Conservation (phyloP, 2,113 vertebrate genomes). For the Bambusicola thoracicus region DNA sequence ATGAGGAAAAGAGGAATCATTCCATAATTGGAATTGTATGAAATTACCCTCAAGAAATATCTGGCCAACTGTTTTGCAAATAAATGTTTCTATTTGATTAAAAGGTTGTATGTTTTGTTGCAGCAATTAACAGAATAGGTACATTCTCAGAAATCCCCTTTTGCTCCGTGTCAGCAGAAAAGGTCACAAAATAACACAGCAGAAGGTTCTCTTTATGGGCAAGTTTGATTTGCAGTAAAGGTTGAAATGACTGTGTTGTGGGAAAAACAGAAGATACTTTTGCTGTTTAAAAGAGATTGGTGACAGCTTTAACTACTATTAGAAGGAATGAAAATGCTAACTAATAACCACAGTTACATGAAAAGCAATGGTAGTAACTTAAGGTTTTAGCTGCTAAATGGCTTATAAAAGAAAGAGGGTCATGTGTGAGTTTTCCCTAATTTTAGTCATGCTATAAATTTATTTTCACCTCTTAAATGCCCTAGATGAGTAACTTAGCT, state of each 20-base stretch:
- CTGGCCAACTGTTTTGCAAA: background rate
- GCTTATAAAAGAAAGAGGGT: background rate
- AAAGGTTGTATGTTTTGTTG: background rate
- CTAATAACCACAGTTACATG: background rate
- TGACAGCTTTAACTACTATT: too few species aligned
- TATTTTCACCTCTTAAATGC: too few species aligned
- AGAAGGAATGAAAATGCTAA: too few species aligned
- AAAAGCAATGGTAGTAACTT: background rate
- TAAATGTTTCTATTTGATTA: background rate
- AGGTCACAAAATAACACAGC: background rate
- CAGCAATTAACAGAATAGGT: background rate
- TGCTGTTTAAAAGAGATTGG: background rate
- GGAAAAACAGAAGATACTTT: background rate
- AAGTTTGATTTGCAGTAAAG: background rate
- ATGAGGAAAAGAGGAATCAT: background rate
- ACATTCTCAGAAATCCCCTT: background rate
- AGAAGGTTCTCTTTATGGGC: background rate
- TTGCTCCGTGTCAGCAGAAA: background rate
- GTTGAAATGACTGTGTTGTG: background rate
- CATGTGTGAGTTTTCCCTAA: background rate
- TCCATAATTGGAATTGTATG: background rate
- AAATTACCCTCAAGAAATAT: background rate
- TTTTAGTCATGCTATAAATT: background rate
- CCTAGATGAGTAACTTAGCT: too few species aligned
- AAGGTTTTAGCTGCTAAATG: background rate